phyloP scores from a whole-genome alignment of 2,113 vertebrate species.

The Maccullochella peelii region DNA sequence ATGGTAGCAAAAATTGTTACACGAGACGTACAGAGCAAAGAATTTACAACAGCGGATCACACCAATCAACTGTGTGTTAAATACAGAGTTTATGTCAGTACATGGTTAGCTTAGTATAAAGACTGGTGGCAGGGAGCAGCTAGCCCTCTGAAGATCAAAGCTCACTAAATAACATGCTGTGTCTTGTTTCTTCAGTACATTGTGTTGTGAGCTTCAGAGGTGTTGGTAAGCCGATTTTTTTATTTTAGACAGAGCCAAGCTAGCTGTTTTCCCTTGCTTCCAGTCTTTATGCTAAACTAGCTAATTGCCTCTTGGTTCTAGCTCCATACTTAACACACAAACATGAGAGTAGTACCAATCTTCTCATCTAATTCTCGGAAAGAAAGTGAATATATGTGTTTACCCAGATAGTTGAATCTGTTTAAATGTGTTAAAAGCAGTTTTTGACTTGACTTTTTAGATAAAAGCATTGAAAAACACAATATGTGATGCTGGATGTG shows the following conservation, averaged over 20 bases:
- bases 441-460: not conserved
- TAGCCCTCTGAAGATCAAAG: too few species aligned
- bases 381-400: not conserved
- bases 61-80: not conserved
- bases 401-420: not conserved
- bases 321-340: not conserved
- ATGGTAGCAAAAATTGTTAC: conserved; percentile 17
- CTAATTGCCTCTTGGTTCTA: not conserved
- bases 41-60: not conserved
- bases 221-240: not conserved
- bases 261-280: not conserved
- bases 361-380: not conserved
- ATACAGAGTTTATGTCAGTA: not conserved
- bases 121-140: not conserved
- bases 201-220: not conserved
- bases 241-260: not conserved
- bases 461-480: not conserved
- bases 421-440: not conserved
- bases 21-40: not conserved
- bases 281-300: not conserved
- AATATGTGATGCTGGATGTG: not conserved
- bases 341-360: not conserved
- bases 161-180: not conserved
- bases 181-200: too few species aligned
- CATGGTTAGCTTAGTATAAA: not conserved